Conservation (phyloP, 2,797 vertebrate genomes). For the Darevskia nairensis region DNA sequence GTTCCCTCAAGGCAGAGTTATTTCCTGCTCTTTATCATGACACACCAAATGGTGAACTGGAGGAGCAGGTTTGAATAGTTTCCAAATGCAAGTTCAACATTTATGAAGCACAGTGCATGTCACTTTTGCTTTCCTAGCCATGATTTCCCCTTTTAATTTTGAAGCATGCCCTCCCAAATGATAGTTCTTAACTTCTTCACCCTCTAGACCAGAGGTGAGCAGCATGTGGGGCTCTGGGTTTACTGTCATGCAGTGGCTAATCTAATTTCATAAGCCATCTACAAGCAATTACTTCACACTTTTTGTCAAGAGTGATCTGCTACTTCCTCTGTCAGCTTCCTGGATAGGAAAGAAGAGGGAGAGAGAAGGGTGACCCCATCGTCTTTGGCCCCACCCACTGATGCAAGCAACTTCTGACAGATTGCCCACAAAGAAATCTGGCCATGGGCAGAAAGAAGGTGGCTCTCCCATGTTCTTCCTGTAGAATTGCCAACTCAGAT, state of each 20-base stretch:
- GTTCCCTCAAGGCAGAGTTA: constrained; percentile 18
- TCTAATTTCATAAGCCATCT: too few relatives aligned
- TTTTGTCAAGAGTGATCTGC: not conserved
- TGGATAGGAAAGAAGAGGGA: not conserved
- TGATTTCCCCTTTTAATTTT: not conserved
- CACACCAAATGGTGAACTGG: constrained; percentile 16
- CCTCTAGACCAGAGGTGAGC: not conserved
- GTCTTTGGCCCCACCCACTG: not conserved
- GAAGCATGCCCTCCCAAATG: not conserved
- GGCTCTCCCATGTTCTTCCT: not conserved
- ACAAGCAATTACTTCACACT: too few relatives aligned
- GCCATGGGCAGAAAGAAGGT: not conserved
- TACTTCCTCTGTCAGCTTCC: not conserved
- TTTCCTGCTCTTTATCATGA: constrained; percentile 16
- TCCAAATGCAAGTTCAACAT: not conserved
- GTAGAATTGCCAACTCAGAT: not conserved
- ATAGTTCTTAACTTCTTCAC: not conserved
- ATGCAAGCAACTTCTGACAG: not conserved
- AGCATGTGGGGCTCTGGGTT: not conserved
- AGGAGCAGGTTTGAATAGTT: not conserved
- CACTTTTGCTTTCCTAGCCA: not conserved
- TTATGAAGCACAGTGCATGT: not conserved
- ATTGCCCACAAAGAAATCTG: not conserved
- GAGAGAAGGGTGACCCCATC: not conserved
- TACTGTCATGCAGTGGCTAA: too few relatives aligned